Conservation (phyloP, 2,888 invertebrate genomes). For the Gandaritis pyraliata region DNA sequence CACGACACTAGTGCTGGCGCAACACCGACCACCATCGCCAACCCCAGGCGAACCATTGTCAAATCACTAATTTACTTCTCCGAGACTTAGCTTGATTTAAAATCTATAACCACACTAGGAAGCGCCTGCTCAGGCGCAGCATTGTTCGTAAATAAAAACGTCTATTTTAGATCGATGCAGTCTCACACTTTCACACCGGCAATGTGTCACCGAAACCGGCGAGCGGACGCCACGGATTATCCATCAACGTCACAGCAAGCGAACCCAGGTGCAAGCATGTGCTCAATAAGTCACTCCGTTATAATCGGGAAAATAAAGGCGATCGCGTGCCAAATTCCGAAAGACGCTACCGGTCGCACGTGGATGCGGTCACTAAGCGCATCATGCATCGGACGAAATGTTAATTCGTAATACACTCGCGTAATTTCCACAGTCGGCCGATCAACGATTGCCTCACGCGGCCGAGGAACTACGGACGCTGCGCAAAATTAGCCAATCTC, state of each 20-base stretch:
- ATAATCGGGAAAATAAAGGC: conserved; percentile 35
- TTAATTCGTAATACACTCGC: conserved; percentile 43
- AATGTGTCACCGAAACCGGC: conserved; percentile 64
- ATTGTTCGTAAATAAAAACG: conserved; percentile 72
- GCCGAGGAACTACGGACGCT: conserved; percentile 31
- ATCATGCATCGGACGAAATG: conserved; percentile 42
- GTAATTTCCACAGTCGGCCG: conserved; percentile 34
- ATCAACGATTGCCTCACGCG: conserved; percentile 36
- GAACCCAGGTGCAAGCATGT: conserved; percentile 51
- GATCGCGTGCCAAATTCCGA: conserved; percentile 48
- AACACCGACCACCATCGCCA: conserved; percentile 82
- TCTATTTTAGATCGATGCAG: conserved; percentile 73
- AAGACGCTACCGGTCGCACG: conserved; percentile 38
- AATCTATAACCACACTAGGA: conserved; percentile 52
- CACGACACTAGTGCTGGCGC: conserved; percentile 80
- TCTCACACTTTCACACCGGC: conserved; percentile 65
- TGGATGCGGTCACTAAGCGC: conserved; percentile 46
- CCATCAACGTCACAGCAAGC: conserved; percentile 57
- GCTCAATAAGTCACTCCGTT: conserved; percentile 44
- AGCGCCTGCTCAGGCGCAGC: conserved; percentile 48
- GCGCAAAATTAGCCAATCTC: conserved; percentile 28
- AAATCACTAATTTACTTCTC: conserved; percentile 19
- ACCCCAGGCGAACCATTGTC: conserved; percentile 75
- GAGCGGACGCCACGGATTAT: conserved; percentile 59
- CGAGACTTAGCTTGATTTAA: conserved; percentile 38